phyloP scores from a whole-genome alignment of 2,113 vertebrate genomes.

The Alaudala cheleensis region DNA sequence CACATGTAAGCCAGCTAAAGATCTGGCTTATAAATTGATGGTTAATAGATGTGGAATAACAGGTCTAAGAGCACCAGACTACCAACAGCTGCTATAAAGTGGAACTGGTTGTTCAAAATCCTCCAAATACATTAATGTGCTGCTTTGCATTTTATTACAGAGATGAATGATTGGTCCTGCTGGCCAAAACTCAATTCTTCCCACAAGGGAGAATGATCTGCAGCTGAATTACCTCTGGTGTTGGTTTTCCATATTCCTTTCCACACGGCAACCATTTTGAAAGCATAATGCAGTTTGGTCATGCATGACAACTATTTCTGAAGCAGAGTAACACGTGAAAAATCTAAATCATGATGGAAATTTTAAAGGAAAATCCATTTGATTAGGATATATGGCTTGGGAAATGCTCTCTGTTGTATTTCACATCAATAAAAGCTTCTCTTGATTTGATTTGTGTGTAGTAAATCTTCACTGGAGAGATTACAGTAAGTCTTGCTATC shows the following conservation, averaged over 20 bases:
- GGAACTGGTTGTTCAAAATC: not conserved
- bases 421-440: not conserved
- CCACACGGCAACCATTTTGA: not conserved
- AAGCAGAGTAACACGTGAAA: not conserved
- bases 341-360: not conserved
- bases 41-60: not conserved
- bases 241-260: not conserved
- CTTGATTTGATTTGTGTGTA: constrained; percentile 15
- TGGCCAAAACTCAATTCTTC: not conserved
- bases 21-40: not conserved
- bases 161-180: not conserved
- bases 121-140: not conserved
- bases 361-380: constrained; percentile 17
- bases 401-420: not conserved
- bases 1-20: not conserved
- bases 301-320: not conserved
- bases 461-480: not conserved
- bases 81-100: not conserved
- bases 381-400: not conserved
- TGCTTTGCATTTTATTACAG: not conserved
- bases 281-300: not conserved
- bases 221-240: not conserved
- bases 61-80: not conserved
- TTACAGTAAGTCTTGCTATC: not conserved
- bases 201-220: not conserved